Conservation (phyloP, 2,888 invertebrate species). For the Idaea straminata region DNA sequence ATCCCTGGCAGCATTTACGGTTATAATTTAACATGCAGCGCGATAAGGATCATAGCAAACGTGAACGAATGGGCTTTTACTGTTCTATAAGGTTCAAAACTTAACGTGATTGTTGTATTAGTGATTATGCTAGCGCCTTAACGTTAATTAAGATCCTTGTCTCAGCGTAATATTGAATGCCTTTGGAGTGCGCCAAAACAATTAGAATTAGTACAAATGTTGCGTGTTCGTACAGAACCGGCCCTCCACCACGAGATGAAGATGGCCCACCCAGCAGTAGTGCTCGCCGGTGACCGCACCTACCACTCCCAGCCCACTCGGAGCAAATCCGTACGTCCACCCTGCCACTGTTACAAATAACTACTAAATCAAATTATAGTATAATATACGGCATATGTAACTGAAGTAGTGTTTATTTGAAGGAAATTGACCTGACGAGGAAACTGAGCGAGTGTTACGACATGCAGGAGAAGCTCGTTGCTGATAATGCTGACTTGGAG, state of each 20-base stretch:
- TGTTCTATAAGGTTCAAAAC: no score
- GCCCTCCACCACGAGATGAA: slow-evolving; percentile 56
- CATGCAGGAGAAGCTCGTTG: slow-evolving; percentile 84
- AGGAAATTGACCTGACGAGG: slow-evolving; percentile 74
- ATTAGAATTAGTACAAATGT: background rate
- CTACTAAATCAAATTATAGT: slow-evolving; percentile 26
- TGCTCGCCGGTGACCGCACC: slow-evolving; percentile 39
- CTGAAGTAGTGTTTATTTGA: slow-evolving; percentile 38
- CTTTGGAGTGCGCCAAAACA: background rate
- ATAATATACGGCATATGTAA: slow-evolving; percentile 34
- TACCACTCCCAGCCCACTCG: slow-evolving; percentile 41
- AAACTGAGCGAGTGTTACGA: slow-evolving; percentile 83
- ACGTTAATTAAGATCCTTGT: no score
- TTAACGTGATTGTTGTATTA: no score
- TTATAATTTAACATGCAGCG: slow-evolving; percentile 17
- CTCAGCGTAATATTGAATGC: background rate
- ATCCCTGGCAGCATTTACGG: slow-evolving; percentile 45
- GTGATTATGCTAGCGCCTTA: no score
- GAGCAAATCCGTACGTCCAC: slow-evolving; percentile 68
- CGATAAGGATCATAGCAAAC: background rate
- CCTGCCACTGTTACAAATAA: slow-evolving; percentile 21
- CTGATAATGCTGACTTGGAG: slow-evolving; percentile 84
- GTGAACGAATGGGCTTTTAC: no score
- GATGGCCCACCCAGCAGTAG: slow-evolving; percentile 53
- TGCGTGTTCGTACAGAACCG: slow-evolving; percentile 39